phyloP scores from a whole-genome alignment of 2,113 vertebrate genomes.

The Pogona vitticeps region DNA sequence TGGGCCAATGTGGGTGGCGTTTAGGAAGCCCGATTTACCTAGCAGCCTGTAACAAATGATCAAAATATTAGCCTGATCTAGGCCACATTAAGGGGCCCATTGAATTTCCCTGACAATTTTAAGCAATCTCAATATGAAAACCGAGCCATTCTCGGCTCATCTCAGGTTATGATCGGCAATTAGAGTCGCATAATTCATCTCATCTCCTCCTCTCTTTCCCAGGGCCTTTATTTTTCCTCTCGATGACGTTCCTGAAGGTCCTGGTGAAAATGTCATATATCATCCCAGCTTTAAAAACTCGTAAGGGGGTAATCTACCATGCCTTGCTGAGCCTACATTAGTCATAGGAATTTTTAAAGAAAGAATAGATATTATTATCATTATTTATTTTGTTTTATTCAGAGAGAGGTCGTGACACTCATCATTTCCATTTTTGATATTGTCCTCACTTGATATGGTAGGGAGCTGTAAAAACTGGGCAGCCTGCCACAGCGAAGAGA shows the following conservation, averaged over 20 bases:
- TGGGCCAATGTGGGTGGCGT: conserved; percentile 85
- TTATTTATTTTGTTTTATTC: conserved; percentile 54
- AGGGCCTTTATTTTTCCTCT: conserved; percentile 87
- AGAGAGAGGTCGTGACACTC: conserved; percentile 81
- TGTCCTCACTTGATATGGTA: conserved; percentile 82
- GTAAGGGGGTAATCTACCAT: conserved; percentile 84
- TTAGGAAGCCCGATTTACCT: conserved; percentile 84
- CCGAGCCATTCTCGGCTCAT: conserved; percentile 82
- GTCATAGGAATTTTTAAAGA: conserved; percentile 67
- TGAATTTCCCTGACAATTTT: conserved; percentile 90
- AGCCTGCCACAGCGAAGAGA: conserved; percentile 72
- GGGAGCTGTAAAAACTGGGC: conserved; percentile 75
- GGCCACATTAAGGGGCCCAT: conserved; percentile 85
- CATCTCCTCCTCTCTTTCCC: conserved; percentile 82
- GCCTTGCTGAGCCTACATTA: conserved; percentile 81
- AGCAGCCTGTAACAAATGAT: conserved; percentile 96
- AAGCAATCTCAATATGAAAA: conserved; percentile 91
- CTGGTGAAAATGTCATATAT: conserved; percentile 94
- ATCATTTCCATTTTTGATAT: conserved; percentile 82
- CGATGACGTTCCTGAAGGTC: conserved; percentile 86
- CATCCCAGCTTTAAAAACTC: conserved; percentile 83
- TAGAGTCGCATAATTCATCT: conserved; percentile 91
- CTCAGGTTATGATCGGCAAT: conserved; percentile 92
- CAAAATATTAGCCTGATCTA: conserved; percentile 98
- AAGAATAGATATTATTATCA: not conserved